These are phyloP conservation scores for Caenorhabditis remanei DNA, from an alignment of 1,140 invertebrate species.

Conservation along the genomic window DNA sequence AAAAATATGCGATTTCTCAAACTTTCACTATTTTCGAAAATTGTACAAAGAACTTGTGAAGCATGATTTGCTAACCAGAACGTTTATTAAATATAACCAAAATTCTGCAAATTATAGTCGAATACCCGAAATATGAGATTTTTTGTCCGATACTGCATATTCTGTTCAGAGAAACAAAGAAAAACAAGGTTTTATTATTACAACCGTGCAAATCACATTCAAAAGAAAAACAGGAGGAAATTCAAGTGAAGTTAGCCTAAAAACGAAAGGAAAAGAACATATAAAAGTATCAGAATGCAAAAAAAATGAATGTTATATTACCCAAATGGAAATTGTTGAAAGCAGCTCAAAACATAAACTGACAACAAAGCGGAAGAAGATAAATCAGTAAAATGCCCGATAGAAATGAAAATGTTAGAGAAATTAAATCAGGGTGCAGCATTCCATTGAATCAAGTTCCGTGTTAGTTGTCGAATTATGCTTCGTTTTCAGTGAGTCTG, in stretches of 20 bases:
- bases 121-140: too few species aligned
- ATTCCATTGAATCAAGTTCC: conserved; percentile 19
- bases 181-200: neutral
- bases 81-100: too few species aligned
- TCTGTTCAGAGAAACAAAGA: neutral
- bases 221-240: neutral
- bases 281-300: neutral
- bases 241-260: conserved; percentile 35
- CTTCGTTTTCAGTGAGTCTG: conserved; percentile 47
- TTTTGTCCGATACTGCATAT: too few species aligned
- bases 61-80: too few species aligned
- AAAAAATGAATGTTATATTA: neutral
- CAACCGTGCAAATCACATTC: neutral
- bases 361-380: neutral
- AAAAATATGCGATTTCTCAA: too few species aligned
- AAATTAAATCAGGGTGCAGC: neutral
- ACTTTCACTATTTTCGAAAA: too few species aligned
- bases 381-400: neutral
- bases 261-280: neutral
- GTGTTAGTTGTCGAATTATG: neutral
- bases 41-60: too few species aligned
- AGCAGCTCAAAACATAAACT: neutral
- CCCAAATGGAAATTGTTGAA: neutral
- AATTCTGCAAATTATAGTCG: too few species aligned
- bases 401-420: conserved; percentile 14